Base-by-base conservation (phyloP, 2,888 invertebrate genomes). In the Marronus borbonicus region DNA sequence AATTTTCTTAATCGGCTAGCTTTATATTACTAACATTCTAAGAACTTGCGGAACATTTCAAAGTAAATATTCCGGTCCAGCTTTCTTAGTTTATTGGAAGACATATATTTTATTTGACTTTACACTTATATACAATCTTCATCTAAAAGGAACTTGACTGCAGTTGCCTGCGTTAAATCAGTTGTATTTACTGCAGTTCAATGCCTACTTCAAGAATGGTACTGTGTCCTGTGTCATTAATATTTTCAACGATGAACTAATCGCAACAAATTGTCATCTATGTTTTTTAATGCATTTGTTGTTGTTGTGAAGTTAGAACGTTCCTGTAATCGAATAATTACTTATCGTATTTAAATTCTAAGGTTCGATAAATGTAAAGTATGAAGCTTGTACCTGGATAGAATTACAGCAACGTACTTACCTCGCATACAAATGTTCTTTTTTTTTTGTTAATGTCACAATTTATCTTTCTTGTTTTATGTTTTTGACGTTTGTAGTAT, bases 401-500 rank as follows among this genome's bases (percentile, higher is more conserved):
- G 28, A 70, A 70, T 55, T 70, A 70, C 70, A 62, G 52, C 44
- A 64, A 75, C 1, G n/a, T 62, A n/a, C 44, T 62, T 55, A 28
- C 36, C 49, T 12, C 31, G 20, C 60, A 69, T 50, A 31, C 60
- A 60, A 58, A 69, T 77, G 62, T 69, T 69, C 31, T 24, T 68
- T 55, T 66, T 39, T 68, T 66, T 39, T 68, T 68, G 31, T 66
- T 24, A 50, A 17, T 14, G 28, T 80, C 31, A 70, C 76, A 49
- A 12, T 65, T 66, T 76, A 66, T 68, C 60, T 74, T 74, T 74
- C 24, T 70, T 28, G 8, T 72, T 70, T 75, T 80, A 78, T 78
- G 80, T 80, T 81, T 60, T 80, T 76, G 65, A 68, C 84, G 79
- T 86, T 52, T 87, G 85, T 85, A 74, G 86, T 85, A 81, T 83